Conservation (phyloP, 1,140 invertebrate genomes). For the Geopemphigus sp. region DNA sequence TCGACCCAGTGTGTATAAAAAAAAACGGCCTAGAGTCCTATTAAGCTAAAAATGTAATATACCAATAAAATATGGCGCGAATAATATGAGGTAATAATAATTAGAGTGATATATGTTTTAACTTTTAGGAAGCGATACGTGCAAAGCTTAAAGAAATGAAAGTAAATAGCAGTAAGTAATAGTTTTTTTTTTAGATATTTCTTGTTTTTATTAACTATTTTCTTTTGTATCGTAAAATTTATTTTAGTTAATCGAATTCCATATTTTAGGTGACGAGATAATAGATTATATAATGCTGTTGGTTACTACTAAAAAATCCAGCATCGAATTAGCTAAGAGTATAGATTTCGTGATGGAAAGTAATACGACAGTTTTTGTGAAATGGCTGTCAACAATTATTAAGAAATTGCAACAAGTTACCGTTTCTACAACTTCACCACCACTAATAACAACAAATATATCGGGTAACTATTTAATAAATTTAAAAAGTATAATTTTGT, state of each 20-base stretch:
- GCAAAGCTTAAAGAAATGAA: conserved; percentile 32
- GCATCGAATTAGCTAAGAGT: neutral
- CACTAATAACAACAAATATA: neutral
- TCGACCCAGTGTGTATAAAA: neutral
- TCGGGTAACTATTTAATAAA: neutral
- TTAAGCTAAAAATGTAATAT: neutral
- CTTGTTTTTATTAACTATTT: too few species aligned
- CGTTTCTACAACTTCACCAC: neutral
- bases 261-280: conserved; percentile 39
- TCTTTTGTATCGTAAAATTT: neutral
- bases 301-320: conserved; percentile 35
- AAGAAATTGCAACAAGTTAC: conserved; percentile 41
- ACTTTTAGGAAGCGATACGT: conserved; percentile 35
- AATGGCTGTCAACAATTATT: conserved; percentile 32
- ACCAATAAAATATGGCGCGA: neutral
- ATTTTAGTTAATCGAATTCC: neutral
- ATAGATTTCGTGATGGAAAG: conserved; percentile 32
- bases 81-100: too few species aligned
- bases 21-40: neutral
- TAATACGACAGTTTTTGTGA: conserved; percentile 33
- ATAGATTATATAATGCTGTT: conserved; percentile 40
- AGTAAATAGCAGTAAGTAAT: conserved; percentile 39
- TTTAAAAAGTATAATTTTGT: neutral
- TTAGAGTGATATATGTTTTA: too few species aligned
- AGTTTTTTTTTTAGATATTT: neutral